Conservation (phyloP, 1,140 invertebrate genomes). For the Trypoxylus dichotomus region DNA sequence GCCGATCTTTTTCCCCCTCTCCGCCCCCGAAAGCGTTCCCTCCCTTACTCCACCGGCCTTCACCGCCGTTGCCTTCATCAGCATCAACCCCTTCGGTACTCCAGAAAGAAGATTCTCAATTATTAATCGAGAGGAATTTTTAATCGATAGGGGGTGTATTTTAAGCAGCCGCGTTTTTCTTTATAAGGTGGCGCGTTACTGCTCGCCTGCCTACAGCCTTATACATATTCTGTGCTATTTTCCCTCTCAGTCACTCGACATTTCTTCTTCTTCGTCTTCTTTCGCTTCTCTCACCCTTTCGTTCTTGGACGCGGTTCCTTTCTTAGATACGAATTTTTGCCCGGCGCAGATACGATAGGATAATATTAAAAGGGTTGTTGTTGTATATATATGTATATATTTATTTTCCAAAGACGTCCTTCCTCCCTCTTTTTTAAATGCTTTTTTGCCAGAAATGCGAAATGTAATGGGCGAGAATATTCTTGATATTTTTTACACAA, state of each 20-base stretch:
- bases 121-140: conserved; percentile 55
- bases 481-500: background rate
- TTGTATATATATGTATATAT: conserved; percentile 12
- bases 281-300: background rate
- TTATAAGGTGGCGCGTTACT: conserved; percentile 22
- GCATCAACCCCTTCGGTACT: conserved; percentile 52
- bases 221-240: conserved; percentile 18
- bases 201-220: conserved; percentile 17
- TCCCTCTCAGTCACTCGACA: conserved; percentile 8
- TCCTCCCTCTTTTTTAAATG: background rate
- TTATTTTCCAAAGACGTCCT: background rate
- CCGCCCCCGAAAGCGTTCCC: conserved; percentile 24
- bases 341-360: background rate
- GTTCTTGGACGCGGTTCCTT: background rate
- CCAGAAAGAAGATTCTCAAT: conserved; percentile 53
- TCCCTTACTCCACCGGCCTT: background rate
- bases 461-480: background rate
- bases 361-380: conserved; percentile 18
- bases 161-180: conserved; percentile 42
- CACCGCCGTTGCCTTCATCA: conserved; percentile 40
- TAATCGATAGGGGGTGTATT: conserved; percentile 52
- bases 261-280: background rate
- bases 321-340: conserved; percentile 6
- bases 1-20: conserved; percentile 27
- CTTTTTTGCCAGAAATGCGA: background rate